Evolutionary conservation across 1,140 invertebrate genomes (phyloP), one percentile per base, ranked within the genome.

Genomic region (Phthorimaea operculella): DNA sequence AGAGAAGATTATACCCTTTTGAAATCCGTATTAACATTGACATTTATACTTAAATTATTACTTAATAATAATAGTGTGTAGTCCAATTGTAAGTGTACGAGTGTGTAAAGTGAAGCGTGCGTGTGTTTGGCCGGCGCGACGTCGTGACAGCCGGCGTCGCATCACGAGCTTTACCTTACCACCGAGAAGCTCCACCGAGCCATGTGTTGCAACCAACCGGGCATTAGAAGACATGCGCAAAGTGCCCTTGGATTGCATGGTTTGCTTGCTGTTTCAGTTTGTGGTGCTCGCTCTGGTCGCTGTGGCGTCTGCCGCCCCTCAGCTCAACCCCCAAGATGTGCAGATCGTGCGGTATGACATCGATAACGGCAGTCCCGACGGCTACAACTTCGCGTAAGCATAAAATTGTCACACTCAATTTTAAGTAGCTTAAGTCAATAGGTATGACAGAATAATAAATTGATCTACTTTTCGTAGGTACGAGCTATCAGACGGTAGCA

Each of bases 281-380:
- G 53, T 79, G 17, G 61, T 79, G 17, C 54, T 82, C 44, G 63
- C 59, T 33, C 17, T 82, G 15, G 39, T 78, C 16, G 72, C 78
- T 51, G 70, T 60, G 21, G 73, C 63, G 12, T 64, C 54, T 8
- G 78, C 76, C 17, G 79, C 81, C 28, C 81, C 79, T 3, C 79
- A 81, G 57, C 21, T 28, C 21, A 74, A 72, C 36, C 77, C 62
- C n/a, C 77, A 79, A 57, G 76, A 87, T 57, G 85, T 86, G 0
- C 79, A 87, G 54, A 83, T 87, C 51, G 21, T 87, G 4, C 74
- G 79, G 51, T 82, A 87, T 60, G 87, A 85, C 0, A 66, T 72
- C 4, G 74, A 87, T 55, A 70, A 76, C 17, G 68, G 59, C 51
- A 72, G 83, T 42, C 51, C 79, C 5, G 78, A 75, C 45, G 68